phyloP scores from a whole-genome alignment of 1,140 invertebrate genomes.

The Penaeus chinensis region DNA sequence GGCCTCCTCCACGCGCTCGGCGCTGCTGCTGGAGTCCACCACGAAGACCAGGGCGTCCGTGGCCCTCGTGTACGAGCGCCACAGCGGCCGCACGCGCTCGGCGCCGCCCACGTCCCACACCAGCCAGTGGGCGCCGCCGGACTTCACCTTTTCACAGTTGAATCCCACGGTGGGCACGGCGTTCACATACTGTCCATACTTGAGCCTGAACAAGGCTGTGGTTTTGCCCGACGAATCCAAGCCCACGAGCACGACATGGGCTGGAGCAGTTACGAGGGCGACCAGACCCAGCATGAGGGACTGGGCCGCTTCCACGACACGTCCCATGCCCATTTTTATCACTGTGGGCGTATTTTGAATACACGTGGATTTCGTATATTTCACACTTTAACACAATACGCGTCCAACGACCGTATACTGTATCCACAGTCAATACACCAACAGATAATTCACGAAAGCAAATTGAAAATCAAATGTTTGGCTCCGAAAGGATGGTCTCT shows the following conservation, averaged over 20 bases:
- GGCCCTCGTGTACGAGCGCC: constrained; percentile 91
- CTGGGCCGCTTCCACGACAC: constrained; percentile 43
- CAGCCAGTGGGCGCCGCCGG: constrained; percentile 83
- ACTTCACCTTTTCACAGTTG: constrained; percentile 94
- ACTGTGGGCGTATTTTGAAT: background rate
- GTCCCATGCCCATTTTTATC: constrained; percentile 24
- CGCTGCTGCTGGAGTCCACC: constrained; percentile 88
- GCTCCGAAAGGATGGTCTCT: no score
- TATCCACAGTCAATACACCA: background rate
- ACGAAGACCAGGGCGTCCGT: constrained; percentile 96
- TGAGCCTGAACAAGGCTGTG: constrained; percentile 95
- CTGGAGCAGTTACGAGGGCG: constrained; percentile 26
- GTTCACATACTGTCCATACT: constrained; percentile 97
- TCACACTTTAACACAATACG: background rate
- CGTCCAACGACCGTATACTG: background rate
- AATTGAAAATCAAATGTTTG: no score
- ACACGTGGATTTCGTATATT: background rate
- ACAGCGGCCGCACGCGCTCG: constrained; percentile 91
- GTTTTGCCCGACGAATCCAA: constrained; percentile 97
- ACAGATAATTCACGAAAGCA: no score
- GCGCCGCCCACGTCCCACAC: constrained; percentile 95
- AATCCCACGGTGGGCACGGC: constrained; percentile 98
- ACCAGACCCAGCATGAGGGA: constrained; percentile 34
- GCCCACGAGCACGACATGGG: constrained; percentile 95
- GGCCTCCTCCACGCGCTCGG: constrained; percentile 92